Percentiles rank a stretch among this genome's conserved stretches.
Evolutionary conservation across 2,888 invertebrate genomes (phyloP).

Genomic region (Melangyna quadrimaculata): DNA sequence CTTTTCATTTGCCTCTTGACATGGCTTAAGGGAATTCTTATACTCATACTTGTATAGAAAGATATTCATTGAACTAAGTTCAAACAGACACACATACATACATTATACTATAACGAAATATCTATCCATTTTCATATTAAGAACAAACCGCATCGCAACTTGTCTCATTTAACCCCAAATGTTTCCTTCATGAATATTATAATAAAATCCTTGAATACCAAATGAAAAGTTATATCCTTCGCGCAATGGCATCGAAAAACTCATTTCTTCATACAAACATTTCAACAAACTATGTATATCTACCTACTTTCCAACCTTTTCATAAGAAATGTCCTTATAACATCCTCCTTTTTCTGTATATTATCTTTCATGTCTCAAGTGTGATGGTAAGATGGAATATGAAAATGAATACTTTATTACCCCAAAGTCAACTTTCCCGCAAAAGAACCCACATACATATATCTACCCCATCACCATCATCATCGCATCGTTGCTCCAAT

Average conservation of each 20-base stretch:
- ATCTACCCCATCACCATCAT: not conserved
- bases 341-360: not conserved
- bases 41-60: not conserved
- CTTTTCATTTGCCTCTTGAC: not conserved
- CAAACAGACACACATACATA: not conserved
- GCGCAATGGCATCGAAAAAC: conserved; percentile 1
- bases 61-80: not conserved
- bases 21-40: not conserved
- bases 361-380: conserved; percentile 3
- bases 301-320: not conserved
- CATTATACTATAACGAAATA: too few species aligned
- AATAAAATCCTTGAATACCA: conserved; percentile 34
- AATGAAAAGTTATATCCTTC: conserved; percentile 40
- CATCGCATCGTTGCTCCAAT: conserved; percentile 9
- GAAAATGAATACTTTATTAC: conserved; percentile 68
- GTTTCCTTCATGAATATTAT: conserved; percentile 59
- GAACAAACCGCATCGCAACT: conserved; percentile 53
- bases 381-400: conserved; percentile 38
- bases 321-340: not conserved
- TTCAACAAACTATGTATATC: not conserved
- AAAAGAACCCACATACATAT: not conserved
- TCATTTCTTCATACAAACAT: not conserved
- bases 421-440: conserved; percentile 29
- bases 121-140: conserved; percentile 24
- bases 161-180: conserved; percentile 52